Conservation (phyloP, 2,113 vertebrate genomes). For the Rhinopomastus cyanomelas region DNA sequence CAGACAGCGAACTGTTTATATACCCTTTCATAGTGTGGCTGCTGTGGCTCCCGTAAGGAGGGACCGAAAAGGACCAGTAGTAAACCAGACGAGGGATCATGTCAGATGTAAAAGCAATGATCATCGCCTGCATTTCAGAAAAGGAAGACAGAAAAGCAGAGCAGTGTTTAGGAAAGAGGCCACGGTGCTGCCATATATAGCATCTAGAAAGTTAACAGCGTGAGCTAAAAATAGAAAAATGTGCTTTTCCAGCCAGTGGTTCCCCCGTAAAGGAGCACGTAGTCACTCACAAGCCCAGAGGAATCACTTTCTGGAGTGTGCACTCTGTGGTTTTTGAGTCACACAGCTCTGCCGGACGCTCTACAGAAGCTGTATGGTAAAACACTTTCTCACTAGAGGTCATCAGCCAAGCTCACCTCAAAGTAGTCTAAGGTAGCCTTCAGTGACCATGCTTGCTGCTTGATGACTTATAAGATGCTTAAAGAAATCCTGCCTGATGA, state of each 20-base stretch:
- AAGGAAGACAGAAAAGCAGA: slow-evolving; percentile 23
- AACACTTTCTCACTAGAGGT: not conserved
- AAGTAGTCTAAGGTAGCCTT: not conserved
- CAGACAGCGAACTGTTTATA: slow-evolving; percentile 88
- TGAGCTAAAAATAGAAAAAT: slow-evolving; percentile 36
- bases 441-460: not conserved
- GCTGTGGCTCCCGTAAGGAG: slow-evolving; percentile 77
- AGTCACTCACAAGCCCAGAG: not conserved
- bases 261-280: slow-evolving; percentile 8
- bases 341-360: not conserved
- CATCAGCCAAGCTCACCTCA: not conserved
- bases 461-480: not conserved
- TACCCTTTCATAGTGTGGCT: slow-evolving; percentile 87
- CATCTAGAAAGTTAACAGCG: not conserved
- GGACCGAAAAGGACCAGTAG: slow-evolving; percentile 93
- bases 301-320: not conserved
- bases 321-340: not conserved
- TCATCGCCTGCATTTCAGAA: slow-evolving; percentile 83
- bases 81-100: slow-evolving; percentile 95
- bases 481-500: not conserved
- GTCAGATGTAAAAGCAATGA: slow-evolving; percentile 94
- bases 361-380: not conserved
- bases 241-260: not conserved
- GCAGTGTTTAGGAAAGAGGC: not conserved
- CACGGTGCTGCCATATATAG: not conserved